Base-by-base conservation (phyloP, 2,888 invertebrate species). In the Spilosoma lubricipeda region DNA sequence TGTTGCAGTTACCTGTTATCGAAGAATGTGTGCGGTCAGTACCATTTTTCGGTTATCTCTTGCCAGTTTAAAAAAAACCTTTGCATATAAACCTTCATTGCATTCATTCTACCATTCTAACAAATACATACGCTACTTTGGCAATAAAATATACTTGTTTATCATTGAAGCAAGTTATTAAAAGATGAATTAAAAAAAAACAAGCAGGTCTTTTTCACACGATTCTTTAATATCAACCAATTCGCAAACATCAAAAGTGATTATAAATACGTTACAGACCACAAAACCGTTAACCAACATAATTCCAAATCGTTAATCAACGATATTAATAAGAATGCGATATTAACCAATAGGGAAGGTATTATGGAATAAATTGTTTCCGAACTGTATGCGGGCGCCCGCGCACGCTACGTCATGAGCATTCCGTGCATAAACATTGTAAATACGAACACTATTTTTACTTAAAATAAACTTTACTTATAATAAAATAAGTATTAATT, bases 281-380 rank as follows among this genome's bases (percentile, higher is more conserved):
- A 78, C 77, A 90, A 92, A 93, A 93, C 95, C 95, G 95, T 94
- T 94, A 95, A 90, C 95, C 94, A 91, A 90, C 93, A 94, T 93
- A 83, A 84, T 75, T 82, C 84, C 77, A 75, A 79, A 81, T 77
- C 82, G 86, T 90, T 91, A 94, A 94, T 94, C 89, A 92, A 91
- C 87, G 77, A 78, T 86, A 90, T 93, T 93, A 93, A 95, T 93
- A 93, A 89, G 90, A 93, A 93, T 90, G 92, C 92, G 86, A 93
- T 94, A 93, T 92, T 91, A 91, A 90, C 91, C 87, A 92, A 92
- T 92, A 93, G 92, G 91, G 91, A 94, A 94, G 93, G 92, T 93
- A 93, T 91, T 90, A 90, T 89, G 87, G 89, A 88, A 91, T 90
- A 91, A 93, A 92, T 93, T 91, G 90, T 90, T 88, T 86, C 83